Conservation (phyloP, 2,113 vertebrate genomes). For the Pterophyllum scalare region DNA sequence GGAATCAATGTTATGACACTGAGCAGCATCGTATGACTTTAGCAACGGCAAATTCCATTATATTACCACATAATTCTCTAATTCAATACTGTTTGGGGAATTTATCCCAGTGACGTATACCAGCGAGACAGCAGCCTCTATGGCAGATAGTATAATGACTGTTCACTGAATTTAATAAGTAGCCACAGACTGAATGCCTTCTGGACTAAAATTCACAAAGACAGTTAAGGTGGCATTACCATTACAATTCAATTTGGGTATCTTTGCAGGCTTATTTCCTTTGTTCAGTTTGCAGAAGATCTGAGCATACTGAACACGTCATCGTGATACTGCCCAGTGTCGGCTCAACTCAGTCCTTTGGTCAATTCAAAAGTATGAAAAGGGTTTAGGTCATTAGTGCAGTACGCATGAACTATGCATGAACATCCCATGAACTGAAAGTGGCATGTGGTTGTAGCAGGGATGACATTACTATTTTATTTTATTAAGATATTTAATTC, state of each 20-base stretch:
- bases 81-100: neutral
- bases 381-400: neutral
- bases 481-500: constrained; percentile 36
- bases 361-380: neutral
- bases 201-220: neutral
- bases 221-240: neutral
- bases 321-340: neutral
- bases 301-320: neutral
- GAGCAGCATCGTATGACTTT: neutral
- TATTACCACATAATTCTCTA: neutral
- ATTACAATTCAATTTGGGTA: neutral
- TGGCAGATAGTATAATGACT: neutral
- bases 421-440: constrained; percentile 6
- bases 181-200: neutral
- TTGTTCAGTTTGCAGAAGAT: neutral
- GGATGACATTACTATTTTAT: neutral
- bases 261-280: neutral
- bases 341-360: neutral
- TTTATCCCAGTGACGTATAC: neutral
- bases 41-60: neutral
- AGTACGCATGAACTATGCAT: neutral
- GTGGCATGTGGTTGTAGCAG: neutral
- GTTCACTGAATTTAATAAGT: neutral
- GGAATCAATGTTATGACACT: neutral
- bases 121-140: neutral